Evolutionary conservation across 1,140 invertebrate genomes (phyloP).

Genomic region (Tribolium madens): DNA sequence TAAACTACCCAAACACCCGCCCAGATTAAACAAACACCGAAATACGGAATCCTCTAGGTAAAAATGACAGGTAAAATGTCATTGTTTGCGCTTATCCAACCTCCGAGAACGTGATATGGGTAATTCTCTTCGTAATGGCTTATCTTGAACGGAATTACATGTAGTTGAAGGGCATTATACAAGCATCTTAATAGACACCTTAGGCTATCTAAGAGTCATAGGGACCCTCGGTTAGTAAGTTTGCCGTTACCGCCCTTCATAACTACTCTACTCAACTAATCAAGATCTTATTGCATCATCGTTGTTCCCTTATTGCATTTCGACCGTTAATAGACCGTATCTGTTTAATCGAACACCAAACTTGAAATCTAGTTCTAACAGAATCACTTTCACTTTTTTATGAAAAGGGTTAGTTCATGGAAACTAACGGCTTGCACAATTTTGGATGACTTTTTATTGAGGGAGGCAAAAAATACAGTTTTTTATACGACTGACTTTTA

Average conservation of each 20-base stretch:
- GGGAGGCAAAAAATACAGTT: constrained; percentile 17
- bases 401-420: neutral
- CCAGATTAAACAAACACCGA: neutral
- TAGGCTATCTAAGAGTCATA: constrained; percentile 40
- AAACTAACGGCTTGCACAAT: constrained; percentile 17
- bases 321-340: constrained; percentile 28
- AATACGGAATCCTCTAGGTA: neutral
- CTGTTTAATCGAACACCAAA: constrained; percentile 11
- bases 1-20: constrained; percentile 50
- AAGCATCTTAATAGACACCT: constrained; percentile 48
- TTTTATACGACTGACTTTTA: constrained; percentile 11
- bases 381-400: constrained; percentile 20
- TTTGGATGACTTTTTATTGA: neutral
- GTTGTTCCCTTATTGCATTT: constrained; percentile 32
- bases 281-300: constrained; percentile 45
- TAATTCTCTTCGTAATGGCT: constrained; percentile 19
- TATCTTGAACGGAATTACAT: constrained; percentile 34
- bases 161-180: constrained; percentile 24
- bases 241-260: constrained; percentile 44
- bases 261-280: constrained; percentile 42
- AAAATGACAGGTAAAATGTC: constrained; percentile 22
- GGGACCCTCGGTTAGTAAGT: constrained; percentile 42
- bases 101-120: constrained; percentile 9
- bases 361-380: neutral
- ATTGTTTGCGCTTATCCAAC: neutral